Evolutionary conservation across 2,797 vertebrate species (phyloP), one percentile per base, ranked within the genome.

Genomic region (Salmo trutta): DNA sequence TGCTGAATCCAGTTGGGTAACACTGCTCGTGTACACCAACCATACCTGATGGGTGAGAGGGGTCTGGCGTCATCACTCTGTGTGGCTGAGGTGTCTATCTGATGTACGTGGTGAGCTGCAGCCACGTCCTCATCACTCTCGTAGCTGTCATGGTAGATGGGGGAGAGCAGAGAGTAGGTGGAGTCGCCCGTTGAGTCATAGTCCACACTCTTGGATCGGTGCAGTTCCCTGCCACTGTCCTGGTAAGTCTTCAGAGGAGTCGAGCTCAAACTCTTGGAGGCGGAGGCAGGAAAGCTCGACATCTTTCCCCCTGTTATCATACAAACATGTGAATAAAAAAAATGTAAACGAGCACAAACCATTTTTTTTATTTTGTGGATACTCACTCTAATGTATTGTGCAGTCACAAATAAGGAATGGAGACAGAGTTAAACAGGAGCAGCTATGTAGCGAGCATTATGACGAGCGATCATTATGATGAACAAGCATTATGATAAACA

Each of bases 71-170:
- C 31, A 14, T 79, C 67, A 3, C 71, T 78, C 4, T 27, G 75
- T 0, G 74, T 71, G 29, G 84, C 52, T 14, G 85, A 83, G 54
- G 84, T 71, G 19, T 72, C 77, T 67, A 69, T 51, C 6, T 65
- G 71, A 27, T 54, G 81, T 27, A 24, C 47, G 4, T 53, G 80
- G 41, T 76, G 78, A 75, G 53, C 78, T 1, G 81, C 78, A n/a
- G 84, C 82, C 47, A 83, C 78, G 52, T 89, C 89, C 7, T 94
- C 94, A 16, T 92, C 91, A 21, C 92, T 93, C 5, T 93, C 93
- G 71, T 93, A 97, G 84, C 95, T 94, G 77, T 88, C 90, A 27
- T 93, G 93, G 78, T 95, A 95, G 73, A 95, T 95, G 0, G 94
- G 92, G 12, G 94, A 96, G 17, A 96, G 88, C 67, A 95, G 80